Conservation (phyloP, 2,113 vertebrate species). For the rabbit (Oryctolagus cuniculus) region DNA sequence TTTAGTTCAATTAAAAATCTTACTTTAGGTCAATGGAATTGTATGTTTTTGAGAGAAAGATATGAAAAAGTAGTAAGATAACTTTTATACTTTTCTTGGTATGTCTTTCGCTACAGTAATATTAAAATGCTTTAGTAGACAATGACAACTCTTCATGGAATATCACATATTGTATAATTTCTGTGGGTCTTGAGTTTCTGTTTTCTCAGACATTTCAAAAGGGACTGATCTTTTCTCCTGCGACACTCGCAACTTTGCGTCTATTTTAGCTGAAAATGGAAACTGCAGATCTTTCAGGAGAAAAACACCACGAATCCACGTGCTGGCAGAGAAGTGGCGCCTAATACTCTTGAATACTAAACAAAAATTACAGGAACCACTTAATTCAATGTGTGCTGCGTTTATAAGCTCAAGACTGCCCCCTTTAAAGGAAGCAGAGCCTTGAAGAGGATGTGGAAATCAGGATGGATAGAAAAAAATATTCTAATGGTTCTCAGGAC, state of each 20-base stretch:
- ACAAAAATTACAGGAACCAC: not conserved
- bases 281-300: not conserved
- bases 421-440: not conserved
- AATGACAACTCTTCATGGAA: constrained; percentile 12
- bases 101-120: constrained; percentile 28
- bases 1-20: constrained; percentile 49
- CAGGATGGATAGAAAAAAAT: not conserved
- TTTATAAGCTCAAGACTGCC: too few relatives aligned
- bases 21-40: not conserved
- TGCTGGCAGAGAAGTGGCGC: not conserved
- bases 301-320: not conserved
- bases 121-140: not conserved
- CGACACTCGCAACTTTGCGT: not conserved
- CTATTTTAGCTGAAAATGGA: not conserved
- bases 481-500: not conserved
- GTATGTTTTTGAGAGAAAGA: constrained; percentile 17
- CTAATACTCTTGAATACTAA: not conserved
- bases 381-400: not conserved
- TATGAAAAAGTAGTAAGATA: not conserved
- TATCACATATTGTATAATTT: not conserved
- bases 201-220: constrained; percentile 48
- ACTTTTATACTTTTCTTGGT: constrained; percentile 8
- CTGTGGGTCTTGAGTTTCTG: not conserved
- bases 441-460: not conserved
- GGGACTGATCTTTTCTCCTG: not conserved